Conservation (phyloP, 2,797 vertebrate species). For the Crenichthys baileyi region DNA sequence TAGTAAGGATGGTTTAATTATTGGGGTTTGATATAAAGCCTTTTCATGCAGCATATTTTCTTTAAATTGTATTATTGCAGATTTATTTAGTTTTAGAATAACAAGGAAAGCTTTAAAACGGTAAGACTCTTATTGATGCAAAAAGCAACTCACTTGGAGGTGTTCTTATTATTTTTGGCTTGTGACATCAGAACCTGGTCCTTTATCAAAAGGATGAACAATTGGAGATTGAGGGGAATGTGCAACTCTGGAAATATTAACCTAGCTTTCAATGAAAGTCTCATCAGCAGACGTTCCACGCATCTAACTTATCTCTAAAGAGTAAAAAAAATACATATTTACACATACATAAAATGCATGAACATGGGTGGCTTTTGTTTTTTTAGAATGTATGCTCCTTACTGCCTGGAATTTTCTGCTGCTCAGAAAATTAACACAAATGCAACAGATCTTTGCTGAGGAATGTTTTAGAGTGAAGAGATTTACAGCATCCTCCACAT, state of each 20-base stretch:
- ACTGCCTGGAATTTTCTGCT: neutral
- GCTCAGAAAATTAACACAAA: neutral
- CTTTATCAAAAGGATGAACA: conserved; percentile 5
- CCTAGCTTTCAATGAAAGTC: neutral
- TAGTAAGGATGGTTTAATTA: neutral
- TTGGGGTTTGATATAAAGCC: neutral
- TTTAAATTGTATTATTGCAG: neutral
- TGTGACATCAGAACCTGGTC: neutral
- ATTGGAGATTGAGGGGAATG: conserved; percentile 21
- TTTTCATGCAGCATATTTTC: neutral
- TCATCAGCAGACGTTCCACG: neutral
- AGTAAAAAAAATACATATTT: no score
- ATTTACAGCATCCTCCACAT: neutral
- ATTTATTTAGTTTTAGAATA: neutral
- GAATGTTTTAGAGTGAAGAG: neutral
- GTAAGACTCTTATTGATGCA: neutral
- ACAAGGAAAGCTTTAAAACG: neutral
- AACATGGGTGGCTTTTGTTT: no score
- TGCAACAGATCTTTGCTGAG: neutral
- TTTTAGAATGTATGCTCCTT: neutral
- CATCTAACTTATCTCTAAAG: neutral
- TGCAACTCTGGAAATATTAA: conserved; percentile 27
- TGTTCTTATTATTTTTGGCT: conserved; percentile 11
- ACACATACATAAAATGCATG: no score
- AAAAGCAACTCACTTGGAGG: neutral